A percentile compares a stretch with the other conserved stretches of the same genome.
phyloP scores from a whole-genome alignment of 1,140 invertebrate species.

The Diorhabda sublineata region DNA sequence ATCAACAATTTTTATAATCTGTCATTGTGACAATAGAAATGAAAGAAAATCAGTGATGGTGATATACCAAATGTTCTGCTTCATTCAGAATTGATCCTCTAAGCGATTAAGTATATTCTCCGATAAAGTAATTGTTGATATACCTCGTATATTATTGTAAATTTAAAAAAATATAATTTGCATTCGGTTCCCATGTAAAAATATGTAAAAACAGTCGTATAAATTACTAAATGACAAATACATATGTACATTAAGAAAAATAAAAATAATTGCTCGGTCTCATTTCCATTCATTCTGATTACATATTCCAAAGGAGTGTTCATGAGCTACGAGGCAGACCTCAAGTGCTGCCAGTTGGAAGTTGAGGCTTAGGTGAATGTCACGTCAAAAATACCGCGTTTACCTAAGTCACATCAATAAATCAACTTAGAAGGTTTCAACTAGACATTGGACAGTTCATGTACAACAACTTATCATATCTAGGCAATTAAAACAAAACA shows the following conservation, averaged over 20 bases:
- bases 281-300: not conserved
- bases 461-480: not conserved
- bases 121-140: no score
- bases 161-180: no score
- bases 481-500: not conserved
- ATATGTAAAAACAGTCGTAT: not conserved
- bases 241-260: not conserved
- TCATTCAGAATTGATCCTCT: no score
- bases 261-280: not conserved
- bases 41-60: no score
- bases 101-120: no score
- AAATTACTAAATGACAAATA: not conserved
- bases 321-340: not conserved
- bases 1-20: no score
- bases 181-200: no score
- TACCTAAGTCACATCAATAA: not conserved
- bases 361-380: not conserved
- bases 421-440: not conserved
- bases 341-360: not conserved
- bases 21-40: no score
- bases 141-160: no score
- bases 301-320: not conserved
- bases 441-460: not conserved
- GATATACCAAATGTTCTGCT: no score
- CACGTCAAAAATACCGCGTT: not conserved